Evolutionary conservation across 2,113 vertebrate genomes (phyloP).

Genomic region (Bubalus kerabau): DNA sequence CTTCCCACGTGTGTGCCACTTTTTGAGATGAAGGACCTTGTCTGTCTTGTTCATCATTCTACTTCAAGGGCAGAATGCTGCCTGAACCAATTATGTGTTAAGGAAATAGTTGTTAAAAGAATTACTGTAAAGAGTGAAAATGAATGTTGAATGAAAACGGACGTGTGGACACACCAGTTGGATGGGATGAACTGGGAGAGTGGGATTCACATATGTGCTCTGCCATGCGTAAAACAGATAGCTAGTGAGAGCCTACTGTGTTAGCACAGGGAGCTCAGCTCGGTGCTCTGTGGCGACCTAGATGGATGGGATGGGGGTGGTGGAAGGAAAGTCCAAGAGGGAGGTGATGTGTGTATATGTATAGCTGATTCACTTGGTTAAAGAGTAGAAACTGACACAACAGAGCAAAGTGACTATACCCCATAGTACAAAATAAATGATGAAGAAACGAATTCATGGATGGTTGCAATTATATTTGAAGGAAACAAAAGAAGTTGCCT

Average conservation of each 20-base stretch:
- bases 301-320: not conserved
- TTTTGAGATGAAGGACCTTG: not conserved
- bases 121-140: not conserved
- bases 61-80: not conserved
- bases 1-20: not conserved
- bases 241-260: not conserved
- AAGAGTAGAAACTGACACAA: not conserved
- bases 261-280: not conserved
- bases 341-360: fast-evolving
- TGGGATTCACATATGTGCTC: not conserved
- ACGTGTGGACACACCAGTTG: not conserved
- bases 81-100: not conserved
- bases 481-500: not conserved
- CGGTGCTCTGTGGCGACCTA: not conserved
- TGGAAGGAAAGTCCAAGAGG: not conserved
- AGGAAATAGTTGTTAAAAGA: not conserved
- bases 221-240: not conserved
- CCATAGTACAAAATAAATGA: not conserved
- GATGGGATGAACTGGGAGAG: not conserved
- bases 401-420: not conserved
- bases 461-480: not conserved
- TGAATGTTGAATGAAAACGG: not conserved
- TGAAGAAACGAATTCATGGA: not conserved
- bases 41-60: not conserved
- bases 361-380: not conserved